Evolutionary conservation across 2,797 vertebrate genomes (phyloP), one percentile per base, ranked within the genome.

Genomic region (Epinephelus malabaricus): DNA sequence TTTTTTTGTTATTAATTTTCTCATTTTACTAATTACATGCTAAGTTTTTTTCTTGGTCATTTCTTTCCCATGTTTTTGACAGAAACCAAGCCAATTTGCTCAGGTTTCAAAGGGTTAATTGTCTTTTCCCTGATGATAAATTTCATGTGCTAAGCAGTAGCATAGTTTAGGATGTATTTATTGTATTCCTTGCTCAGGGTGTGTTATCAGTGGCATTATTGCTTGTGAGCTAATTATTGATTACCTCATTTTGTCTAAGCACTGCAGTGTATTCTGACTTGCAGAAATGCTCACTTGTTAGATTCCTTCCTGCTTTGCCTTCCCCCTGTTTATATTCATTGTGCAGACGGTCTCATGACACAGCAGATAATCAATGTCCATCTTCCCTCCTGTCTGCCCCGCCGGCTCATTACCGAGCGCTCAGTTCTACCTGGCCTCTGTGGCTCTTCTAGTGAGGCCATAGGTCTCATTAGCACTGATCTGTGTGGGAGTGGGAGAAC

Each of bases 261-360:
- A 1, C 27, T 18, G 13, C 55, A 54, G 47, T 19, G 9, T 34
- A 11, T 11, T 58, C 11, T 46, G 14, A 54, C 50, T 21, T 15
- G 8, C 4, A 30, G 34, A 50, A 46, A 61, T 53, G 13, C 6
- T 51, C n/a, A 11, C 18, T 45, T n/a, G 23, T 54, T 18, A 25
- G 34, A 47, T 66, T 13, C 45, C 58, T 25, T 54, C n/a, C 47
- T 49, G 40, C 25, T 70, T 25, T 64, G 11, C 21, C 10, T 4
- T 11, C 9, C 7, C 9, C 21, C 3, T 60, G 34, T 34, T 75
- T 67, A 50, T 76, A 61, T 61, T 63, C 38, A 15, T 25, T 54
- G n/a, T 74, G 46, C 47, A 66, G 51, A 45, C 15, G 0, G 38
- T 67, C 73, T 74, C 66, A 23, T 75, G 74, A 82, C 64, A 46